Evolutionary conservation across 2,113 vertebrate species (phyloP).

Genomic region (Ursus arctos): DNA sequence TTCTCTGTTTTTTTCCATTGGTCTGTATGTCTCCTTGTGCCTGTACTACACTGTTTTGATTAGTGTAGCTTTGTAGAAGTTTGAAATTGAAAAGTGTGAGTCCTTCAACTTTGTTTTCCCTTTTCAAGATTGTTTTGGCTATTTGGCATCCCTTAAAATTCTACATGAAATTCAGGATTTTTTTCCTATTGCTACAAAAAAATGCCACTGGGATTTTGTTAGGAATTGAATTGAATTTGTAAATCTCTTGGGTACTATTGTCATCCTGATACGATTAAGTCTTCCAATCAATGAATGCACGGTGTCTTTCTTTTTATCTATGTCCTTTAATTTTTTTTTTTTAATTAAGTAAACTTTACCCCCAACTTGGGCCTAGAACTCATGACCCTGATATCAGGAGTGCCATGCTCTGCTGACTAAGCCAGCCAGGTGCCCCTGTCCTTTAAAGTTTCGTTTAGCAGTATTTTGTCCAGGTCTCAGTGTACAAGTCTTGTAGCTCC

Average conservation of each 20-base stretch:
- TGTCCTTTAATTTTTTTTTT: not conserved
- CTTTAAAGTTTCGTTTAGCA: not conserved
- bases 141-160: not conserved
- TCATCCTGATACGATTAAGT: not conserved
- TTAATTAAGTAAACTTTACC: not conserved
- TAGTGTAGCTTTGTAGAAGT: constrained; percentile 16
- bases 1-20: not conserved
- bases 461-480: not conserved
- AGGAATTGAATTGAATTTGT: not conserved
- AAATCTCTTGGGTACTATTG: not conserved
- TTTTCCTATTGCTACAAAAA: not conserved
- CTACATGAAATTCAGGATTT: not conserved
- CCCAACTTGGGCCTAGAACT: not conserved
- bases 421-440: not conserved
- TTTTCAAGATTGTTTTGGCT: constrained; percentile 14
- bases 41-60: not conserved
- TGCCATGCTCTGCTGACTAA: not conserved
- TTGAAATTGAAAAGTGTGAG: not conserved
- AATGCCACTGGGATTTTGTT: not conserved
- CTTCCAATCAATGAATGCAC: not conserved
- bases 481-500: not conserved
- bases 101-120: not conserved
- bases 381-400: not conserved
- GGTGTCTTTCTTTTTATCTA: not conserved
- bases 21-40: not conserved